These are phyloP conservation scores for Stegodyphus dumicola DNA, from an alignment of 1,140 invertebrate genomes.

Conservation along the genomic window DNA sequence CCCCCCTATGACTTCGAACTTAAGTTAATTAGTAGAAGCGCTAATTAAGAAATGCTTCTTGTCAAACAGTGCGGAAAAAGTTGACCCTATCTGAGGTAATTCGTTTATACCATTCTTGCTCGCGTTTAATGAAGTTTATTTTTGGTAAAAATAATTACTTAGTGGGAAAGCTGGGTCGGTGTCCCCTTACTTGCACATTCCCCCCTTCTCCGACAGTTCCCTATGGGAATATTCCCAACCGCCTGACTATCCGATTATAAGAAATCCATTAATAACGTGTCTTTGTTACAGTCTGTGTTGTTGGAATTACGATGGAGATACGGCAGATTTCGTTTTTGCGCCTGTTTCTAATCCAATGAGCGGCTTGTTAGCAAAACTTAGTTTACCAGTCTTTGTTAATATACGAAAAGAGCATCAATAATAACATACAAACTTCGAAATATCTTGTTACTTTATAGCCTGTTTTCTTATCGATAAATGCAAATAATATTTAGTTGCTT, in stretches of 20 bases:
- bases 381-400: no score
- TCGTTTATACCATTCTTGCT: slow-evolving; percentile 50
- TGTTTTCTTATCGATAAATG: not conserved
- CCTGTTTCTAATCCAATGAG: no score
- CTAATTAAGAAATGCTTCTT: slow-evolving; percentile 44
- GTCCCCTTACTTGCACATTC: not conserved
- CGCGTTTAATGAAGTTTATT: slow-evolving; percentile 56
- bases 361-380: no score
- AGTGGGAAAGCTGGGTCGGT: not conserved
- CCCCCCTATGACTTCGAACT: slow-evolving; percentile 34
- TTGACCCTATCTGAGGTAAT: slow-evolving; percentile 38
- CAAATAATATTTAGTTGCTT: not conserved
- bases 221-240: not conserved
- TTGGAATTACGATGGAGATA: not conserved
- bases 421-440: not conserved
- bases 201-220: not conserved
- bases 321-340: no score
- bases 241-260: slow-evolving; percentile 30
- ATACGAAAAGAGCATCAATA: no score
- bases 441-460: not conserved
- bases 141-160: slow-evolving; percentile 58
- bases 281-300: not conserved
- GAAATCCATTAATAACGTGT: slow-evolving; percentile 39
- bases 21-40: slow-evolving; percentile 52
- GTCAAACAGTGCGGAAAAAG: slow-evolving; percentile 57